These are phyloP conservation scores for Corella eumyota DNA, from an alignment of 23 tunicate species.

Conservation along the genomic window DNA sequence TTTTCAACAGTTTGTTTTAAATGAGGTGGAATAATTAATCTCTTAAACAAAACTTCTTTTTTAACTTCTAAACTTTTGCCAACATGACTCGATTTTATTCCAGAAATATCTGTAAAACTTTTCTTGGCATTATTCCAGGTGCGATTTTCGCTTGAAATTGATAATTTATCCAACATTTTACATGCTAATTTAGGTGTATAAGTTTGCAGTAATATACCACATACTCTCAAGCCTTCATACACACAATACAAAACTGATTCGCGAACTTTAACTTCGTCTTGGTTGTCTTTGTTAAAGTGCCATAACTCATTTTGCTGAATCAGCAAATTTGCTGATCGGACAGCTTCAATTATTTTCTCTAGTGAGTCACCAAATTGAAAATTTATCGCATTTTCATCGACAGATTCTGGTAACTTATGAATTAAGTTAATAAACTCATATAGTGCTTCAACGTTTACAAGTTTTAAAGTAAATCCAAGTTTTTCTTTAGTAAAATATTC, in stretches of 20 bases:
- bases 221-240: constrained; percentile 74
- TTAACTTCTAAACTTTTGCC: constrained; percentile 7
- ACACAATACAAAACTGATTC: constrained; percentile 42
- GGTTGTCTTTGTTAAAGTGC: constrained; percentile 16
- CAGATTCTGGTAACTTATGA: constrained; percentile 34
- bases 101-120: constrained; percentile 25
- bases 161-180: constrained; percentile 14
- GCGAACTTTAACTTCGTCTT: constrained; percentile 8
- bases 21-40: constrained; percentile 14
- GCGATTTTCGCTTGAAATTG: constrained; percentile 14
- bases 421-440: constrained; percentile 19
- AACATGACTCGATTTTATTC: constrained; percentile 1
- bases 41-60: constrained; percentile 10
- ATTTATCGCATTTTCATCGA: constrained; percentile 8
- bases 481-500: not conserved
- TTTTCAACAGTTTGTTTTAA: too few relatives aligned
- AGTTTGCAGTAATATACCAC: constrained; percentile 71
- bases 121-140: constrained; percentile 23
- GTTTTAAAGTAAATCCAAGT: not conserved
- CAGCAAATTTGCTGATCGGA: constrained; percentile 38
- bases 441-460: constrained; percentile 7
- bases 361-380: constrained; percentile 44
- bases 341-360: constrained; percentile 22
- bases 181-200: constrained; percentile 33
- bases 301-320: constrained; percentile 40